These are phyloP conservation scores for Calycopis cecrops DNA, from an alignment of 1,140 invertebrate genomes.

Conservation along the genomic window DNA sequence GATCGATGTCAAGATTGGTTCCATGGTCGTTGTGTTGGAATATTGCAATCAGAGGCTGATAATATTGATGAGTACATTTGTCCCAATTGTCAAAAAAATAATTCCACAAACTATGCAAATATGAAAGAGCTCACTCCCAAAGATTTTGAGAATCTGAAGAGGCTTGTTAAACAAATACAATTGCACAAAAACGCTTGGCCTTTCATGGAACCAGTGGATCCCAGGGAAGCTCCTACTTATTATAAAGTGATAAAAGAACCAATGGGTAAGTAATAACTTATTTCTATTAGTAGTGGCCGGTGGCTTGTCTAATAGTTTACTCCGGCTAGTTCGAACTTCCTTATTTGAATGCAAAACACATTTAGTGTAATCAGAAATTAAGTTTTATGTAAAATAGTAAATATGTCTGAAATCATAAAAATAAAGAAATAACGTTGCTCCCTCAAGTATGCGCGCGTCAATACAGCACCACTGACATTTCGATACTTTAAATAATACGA, in stretches of 20 bases:
- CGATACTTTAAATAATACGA: no score
- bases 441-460: no score
- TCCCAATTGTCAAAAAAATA: conserved; percentile 94
- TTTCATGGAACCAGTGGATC: conserved; percentile 97
- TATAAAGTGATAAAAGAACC: conserved; percentile 98
- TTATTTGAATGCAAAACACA: no score
- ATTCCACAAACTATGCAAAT: conserved; percentile 91
- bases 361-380: no score
- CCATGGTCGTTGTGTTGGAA: conserved; percentile 97
- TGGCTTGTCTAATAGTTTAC: no score
- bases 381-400: no score
- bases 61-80: conserved; percentile 97
- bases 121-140: conserved; percentile 89
- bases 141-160: conserved; percentile 89
- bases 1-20: conserved; percentile 99
- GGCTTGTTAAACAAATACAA: conserved; percentile 93
- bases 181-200: conserved; percentile 97
- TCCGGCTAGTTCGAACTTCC: no score
- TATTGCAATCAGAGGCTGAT: conserved; percentile 94
- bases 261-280: conserved; percentile 86
- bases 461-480: no score
- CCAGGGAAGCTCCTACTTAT: conserved; percentile 96
- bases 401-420: no score
- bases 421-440: no score
- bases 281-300: no score